Conservation (phyloP, 2,797 vertebrate species). For the Octomys mimax region DNA sequence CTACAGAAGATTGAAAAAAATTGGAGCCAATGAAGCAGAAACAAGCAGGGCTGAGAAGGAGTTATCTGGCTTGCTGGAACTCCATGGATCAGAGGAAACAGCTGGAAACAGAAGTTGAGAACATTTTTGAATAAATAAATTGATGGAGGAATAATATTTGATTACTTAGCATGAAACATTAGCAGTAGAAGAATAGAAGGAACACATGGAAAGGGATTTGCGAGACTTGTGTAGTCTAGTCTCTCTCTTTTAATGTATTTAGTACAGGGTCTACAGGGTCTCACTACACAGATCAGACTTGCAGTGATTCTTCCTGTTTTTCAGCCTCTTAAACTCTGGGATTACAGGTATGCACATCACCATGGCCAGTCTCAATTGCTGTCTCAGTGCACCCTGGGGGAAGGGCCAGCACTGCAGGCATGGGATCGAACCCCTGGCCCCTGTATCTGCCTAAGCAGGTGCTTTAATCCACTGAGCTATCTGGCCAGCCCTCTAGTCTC, state of each 20-base stretch:
- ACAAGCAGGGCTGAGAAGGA: neutral
- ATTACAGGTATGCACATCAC: too few relatives aligned
- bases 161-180: neutral
- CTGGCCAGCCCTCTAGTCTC: neutral
- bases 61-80: neutral
- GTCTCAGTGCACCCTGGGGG: too few relatives aligned
- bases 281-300: too few relatives aligned
- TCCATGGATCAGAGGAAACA: conserved; percentile 6
- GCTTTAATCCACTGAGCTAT: too few relatives aligned
- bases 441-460: too few relatives aligned
- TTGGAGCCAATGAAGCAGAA: neutral
- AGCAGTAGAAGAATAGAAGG: neutral
- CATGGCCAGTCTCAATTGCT: too few relatives aligned
- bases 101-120: neutral
- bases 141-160: neutral
- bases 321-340: too few relatives aligned
- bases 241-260: neutral
- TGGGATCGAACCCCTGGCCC: too few relatives aligned
- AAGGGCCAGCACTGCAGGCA: too few relatives aligned
- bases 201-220: neutral
- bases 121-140: conserved; percentile 30
- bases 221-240: neutral
- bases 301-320: too few relatives aligned
- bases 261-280: too few relatives aligned
- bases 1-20: neutral